Base-by-base conservation (phyloP, 2,113 vertebrate genomes). In the Pithys albifrons region DNA sequence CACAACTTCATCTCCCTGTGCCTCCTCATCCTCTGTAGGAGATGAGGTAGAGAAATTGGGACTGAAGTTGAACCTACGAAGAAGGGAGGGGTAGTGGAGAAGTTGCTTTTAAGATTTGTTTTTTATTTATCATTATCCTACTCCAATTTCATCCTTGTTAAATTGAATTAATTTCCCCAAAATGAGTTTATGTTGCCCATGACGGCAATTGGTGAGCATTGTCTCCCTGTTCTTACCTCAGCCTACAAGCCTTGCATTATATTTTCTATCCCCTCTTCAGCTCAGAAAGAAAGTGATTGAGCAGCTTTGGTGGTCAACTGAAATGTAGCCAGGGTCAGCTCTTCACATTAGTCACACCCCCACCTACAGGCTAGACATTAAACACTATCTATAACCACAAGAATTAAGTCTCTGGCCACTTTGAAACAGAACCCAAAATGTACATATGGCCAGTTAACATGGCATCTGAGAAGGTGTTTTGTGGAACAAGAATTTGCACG, bases 1-100 rank as follows among this genome's bases (percentile, higher is more conserved):
- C 2, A 2, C 9, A 85, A 2, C 7, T 31, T n/a, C 15, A 33
- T 46, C 24, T 80, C 18, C 12, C 9, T 2, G 1, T 6, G 2
- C 14, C 17, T 39, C 39, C 39, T 39, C 39, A 39, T 39, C 39
- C 39, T 58, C 43, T 67, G 23, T 9, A 35, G 15, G 11, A 20
- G 8, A 69, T 16, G 8, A 73, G 7, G 11, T 2, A 73, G 48
- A 55, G 39, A 64, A 65, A 65, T 18, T 2, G 2, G 17, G 7
- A 71, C 8, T 28, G 9, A 75, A 79, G 12, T 6, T 86, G 31
- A 73, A 7, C 19, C 14, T 23, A 7, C 33, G 14, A 82, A 61
- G n/a, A 87, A 72, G 8, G 18, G 6, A 48, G 19, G 6, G 2
- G 1, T 35, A 14, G 4, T 10, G 2, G 6, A 19, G 11, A 43